Conservation (phyloP, 2,797 vertebrate genomes). For the Semotilus atromaculatus region DNA sequence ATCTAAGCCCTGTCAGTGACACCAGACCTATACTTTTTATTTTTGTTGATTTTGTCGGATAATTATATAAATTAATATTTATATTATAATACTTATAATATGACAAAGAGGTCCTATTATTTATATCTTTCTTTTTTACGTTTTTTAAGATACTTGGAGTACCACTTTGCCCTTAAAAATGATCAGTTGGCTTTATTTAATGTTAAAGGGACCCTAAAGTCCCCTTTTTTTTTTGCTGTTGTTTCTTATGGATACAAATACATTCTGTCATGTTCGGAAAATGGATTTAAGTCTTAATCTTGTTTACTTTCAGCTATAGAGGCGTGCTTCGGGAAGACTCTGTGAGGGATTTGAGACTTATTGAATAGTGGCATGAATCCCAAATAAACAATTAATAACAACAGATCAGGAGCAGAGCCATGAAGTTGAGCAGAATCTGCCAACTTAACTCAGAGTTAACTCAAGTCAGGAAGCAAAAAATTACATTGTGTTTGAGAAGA, state of each 20-base stretch:
- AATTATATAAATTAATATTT: neutral
- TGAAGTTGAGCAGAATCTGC: slow-evolving; percentile 36
- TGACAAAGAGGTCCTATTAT: neutral
- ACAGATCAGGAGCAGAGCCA: slow-evolving; percentile 21
- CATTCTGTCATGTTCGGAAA: slow-evolving; percentile 49
- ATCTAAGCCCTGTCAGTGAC: too few relatives aligned
- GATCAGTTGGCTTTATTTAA: neutral
- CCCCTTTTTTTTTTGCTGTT: too few relatives aligned
- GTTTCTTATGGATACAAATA: slow-evolving; percentile 34
- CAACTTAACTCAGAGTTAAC: slow-evolving; percentile 43
- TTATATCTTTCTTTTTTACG: neutral
- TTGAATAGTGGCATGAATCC: slow-evolving; percentile 58
- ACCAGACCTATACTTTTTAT: neutral
- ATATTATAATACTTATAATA: neutral
- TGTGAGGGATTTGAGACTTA: slow-evolving; percentile 60
- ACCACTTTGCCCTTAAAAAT: neutral
- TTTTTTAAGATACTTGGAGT: neutral
- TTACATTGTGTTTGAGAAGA: slow-evolving; percentile 39
- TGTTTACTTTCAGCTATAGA: slow-evolving; percentile 46
- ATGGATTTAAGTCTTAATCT: slow-evolving; percentile 40
- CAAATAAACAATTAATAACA: slow-evolving; percentile 62
- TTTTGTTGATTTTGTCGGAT: neutral
- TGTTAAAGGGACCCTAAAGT: neutral
- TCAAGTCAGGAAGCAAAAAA: slow-evolving; percentile 33
- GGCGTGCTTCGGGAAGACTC: slow-evolving; percentile 46